These are phyloP conservation scores for Nylanderia fulva DNA, from an alignment of 1,140 invertebrate species.

Conservation along the genomic window DNA sequence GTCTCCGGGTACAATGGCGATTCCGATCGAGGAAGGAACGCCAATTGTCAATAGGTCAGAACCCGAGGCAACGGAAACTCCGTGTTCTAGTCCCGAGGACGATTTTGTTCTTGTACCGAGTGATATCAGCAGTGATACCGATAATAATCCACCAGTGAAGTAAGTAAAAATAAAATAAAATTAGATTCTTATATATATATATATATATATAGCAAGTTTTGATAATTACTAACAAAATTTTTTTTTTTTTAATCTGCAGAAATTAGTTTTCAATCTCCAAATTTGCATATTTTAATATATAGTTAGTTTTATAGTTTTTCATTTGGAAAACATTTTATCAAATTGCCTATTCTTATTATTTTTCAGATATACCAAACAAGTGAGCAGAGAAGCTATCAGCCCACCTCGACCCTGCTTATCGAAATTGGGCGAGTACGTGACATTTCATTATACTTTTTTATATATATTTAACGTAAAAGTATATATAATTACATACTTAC, in stretches of 20 bases:
- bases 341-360: constrained; percentile 1
- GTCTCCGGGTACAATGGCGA: constrained; percentile 79
- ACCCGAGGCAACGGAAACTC: constrained; percentile 84
- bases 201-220: neutral
- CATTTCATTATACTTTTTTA: neutral
- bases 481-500: neutral
- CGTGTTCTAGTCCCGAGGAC: constrained; percentile 90
- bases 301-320: neutral
- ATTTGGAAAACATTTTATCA: neutral
- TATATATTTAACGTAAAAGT: neutral
- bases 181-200: too few relatives aligned
- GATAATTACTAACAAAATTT: neutral
- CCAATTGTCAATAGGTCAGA: constrained; percentile 78
- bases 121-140: constrained; percentile 87
- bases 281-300: constrained; percentile 15
- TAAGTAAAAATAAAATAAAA: constrained; percentile 50
- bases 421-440: constrained; percentile 47
- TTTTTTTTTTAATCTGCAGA: neutral
- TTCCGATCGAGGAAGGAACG: constrained; percentile 77
- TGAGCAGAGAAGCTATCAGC: constrained; percentile 85
- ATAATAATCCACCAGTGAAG: constrained; percentile 83
- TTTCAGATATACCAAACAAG: constrained; percentile 80
- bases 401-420: constrained; percentile 89
- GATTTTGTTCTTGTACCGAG: constrained; percentile 95
- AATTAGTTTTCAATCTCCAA: neutral